Evolutionary conservation across 2,888 invertebrate genomes (phyloP), one percentile per base, ranked within the genome.

Genomic region (Galerucella calmariensis): DNA sequence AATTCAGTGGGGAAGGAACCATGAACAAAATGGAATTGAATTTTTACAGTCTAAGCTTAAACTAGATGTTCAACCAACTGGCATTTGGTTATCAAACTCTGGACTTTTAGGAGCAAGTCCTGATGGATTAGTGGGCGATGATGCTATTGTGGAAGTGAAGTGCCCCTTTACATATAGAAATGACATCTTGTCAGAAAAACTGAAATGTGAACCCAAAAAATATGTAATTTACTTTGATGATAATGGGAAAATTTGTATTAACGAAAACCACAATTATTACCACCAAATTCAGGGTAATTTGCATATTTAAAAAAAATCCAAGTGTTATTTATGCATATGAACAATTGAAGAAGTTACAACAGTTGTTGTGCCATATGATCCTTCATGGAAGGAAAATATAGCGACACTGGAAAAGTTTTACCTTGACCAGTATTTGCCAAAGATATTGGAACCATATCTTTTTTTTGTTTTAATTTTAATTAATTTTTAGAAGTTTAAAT

Each of bases 211-310:
- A 35, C 27, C 20, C 5, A 27, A 56, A 5, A 24, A 44, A 67
- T 14, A 56, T 16, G 20, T 68, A 59, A 44, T 27, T 24, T 65
- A 35, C 35, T 35, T 62, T 46, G 44, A 73, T 65, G 59, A 66
- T 12, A 58, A 69, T 46, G 56, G 56, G n/a, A 14, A 56, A 4
- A 3, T 76, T 11, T 4, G n/a, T 4, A 9, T 72, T 12, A 72
- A 74, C 27, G 56, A 20, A 12, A 48, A 53, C 16, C 69, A 76
- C 35, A 69, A 74, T 35, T 76, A 74, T 68, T 77, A 74, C 16
- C 69, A 77, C 51, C 72, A 75, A 35, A 75, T 75, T 27, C 75
- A 77, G 67, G 74, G 67, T 8, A 66, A 66, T 44, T 59, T 74
- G 12, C 35, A 35, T 70, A 73, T 58, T 66, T 75, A n/a, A 63